These are phyloP conservation scores for Zelleria hepariella DNA, from an alignment of 2,888 invertebrate genomes.

Conservation along the genomic window DNA sequence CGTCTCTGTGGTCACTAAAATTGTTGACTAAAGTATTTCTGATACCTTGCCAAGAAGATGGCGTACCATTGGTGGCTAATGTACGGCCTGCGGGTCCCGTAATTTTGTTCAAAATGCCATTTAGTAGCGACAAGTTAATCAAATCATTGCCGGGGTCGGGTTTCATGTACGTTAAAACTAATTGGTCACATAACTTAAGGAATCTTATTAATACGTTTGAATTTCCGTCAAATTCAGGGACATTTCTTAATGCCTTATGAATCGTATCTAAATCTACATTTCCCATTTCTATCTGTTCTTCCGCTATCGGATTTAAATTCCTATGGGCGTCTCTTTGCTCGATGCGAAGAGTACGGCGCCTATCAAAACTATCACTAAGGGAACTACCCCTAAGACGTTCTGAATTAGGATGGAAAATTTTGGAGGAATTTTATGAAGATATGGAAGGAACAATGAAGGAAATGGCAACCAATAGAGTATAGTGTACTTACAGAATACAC, in stretches of 20 bases:
- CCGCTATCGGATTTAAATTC: too few relatives aligned
- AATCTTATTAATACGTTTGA: not conserved
- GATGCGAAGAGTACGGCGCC: too few relatives aligned
- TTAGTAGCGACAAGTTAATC: not conserved
- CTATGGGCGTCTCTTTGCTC: slow-evolving; percentile 3
- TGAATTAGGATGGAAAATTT: too few relatives aligned
- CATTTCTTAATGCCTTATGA: not conserved
- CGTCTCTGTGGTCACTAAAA: slow-evolving; percentile 20
- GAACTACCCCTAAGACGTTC: too few relatives aligned
- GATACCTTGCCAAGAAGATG: not conserved
- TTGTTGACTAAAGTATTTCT: slow-evolving; percentile 18
- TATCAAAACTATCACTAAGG: too few relatives aligned
- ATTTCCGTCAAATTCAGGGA: slow-evolving; percentile 3
- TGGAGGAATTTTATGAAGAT: not conserved
- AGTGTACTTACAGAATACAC: too few relatives aligned
- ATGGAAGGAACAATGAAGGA: too few relatives aligned
- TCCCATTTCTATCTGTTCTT: not conserved
- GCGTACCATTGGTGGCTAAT: not conserved
- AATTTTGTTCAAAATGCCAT: not conserved
- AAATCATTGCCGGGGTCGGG: not conserved
- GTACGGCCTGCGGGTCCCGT: not conserved
- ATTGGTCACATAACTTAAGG: not conserved
- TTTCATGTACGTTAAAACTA: not conserved
- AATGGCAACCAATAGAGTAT: too few relatives aligned
- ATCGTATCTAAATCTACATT: not conserved